Evolutionary conservation across 2,888 invertebrate species (phyloP).

Genomic region (Drosophila eohydei): DNA sequence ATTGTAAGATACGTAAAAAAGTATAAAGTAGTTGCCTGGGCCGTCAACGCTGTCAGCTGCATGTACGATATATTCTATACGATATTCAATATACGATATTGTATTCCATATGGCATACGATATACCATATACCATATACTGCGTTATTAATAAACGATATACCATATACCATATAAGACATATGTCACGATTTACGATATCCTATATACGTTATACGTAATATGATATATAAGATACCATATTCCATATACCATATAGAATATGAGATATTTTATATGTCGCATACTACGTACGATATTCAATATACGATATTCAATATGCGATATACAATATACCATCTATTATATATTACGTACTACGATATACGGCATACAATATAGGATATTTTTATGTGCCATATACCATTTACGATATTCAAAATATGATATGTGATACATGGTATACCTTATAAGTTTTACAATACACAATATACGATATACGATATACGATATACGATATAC

Average conservation of each 20-base stretch:
- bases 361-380: neutral
- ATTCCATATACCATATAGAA: neutral
- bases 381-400: neutral
- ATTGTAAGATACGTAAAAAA: constrained; percentile 54
- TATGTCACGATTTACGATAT: neutral
- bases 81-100: neutral
- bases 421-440: neutral
- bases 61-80: constrained; percentile 13
- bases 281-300: neutral
- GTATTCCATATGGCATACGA: neutral
- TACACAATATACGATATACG: neutral
- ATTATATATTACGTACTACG: neutral
- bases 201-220: neutral
- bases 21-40: constrained; percentile 42
- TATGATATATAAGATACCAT: neutral
- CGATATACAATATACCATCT: neutral
- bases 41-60: constrained; percentile 9
- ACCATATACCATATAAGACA: neutral
- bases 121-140: neutral
- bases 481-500: neutral
- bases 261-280: neutral
- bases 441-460: neutral
- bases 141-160: neutral
- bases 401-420: neutral
- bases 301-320: neutral